Conservation (phyloP, 1,140 invertebrate genomes). For the Macrosteles quadrilineatus region DNA sequence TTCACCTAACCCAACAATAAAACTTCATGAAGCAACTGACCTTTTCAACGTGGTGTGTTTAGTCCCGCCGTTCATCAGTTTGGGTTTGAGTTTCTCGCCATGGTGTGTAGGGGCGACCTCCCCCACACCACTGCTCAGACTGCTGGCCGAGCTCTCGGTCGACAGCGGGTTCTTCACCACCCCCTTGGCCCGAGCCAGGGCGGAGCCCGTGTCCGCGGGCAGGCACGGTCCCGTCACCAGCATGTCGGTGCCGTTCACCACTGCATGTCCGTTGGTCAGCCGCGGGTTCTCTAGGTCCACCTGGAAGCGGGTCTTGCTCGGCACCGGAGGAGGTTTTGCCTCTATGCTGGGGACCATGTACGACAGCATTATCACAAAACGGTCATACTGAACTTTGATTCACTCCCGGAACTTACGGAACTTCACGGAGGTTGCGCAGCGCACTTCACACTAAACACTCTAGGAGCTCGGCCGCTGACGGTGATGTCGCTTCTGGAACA, state of each 20-base stretch:
- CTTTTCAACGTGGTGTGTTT: constrained; percentile 58
- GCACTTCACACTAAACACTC: background rate
- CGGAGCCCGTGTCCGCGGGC: constrained; percentile 8
- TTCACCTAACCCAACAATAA: no score
- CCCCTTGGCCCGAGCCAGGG: constrained; percentile 26
- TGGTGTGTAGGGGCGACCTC: constrained; percentile 27
- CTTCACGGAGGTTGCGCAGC: background rate
- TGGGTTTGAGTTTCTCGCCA: constrained; percentile 39
- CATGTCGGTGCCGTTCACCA: constrained; percentile 31
- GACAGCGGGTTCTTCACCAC: constrained; percentile 39
- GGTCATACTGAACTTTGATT: background rate
- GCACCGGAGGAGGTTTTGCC: constrained; percentile 60
- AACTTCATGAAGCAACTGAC: no score
- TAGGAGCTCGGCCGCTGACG: no score
- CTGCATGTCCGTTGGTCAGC: constrained; percentile 29
- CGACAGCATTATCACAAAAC: constrained; percentile 56
- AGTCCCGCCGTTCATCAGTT: constrained; percentile 47
- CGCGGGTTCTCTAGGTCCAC: constrained; percentile 42
- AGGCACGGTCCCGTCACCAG: constrained; percentile 14
- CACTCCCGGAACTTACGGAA: background rate
- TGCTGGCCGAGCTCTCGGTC: constrained; percentile 39
- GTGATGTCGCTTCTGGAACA: no score
- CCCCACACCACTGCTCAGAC: constrained; percentile 28
- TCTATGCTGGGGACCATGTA: constrained; percentile 66
- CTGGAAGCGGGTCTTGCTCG: constrained; percentile 54